phyloP scores from a whole-genome alignment of 2,113 vertebrate genomes.

The Boulengeromyrus knoepffleri region DNA sequence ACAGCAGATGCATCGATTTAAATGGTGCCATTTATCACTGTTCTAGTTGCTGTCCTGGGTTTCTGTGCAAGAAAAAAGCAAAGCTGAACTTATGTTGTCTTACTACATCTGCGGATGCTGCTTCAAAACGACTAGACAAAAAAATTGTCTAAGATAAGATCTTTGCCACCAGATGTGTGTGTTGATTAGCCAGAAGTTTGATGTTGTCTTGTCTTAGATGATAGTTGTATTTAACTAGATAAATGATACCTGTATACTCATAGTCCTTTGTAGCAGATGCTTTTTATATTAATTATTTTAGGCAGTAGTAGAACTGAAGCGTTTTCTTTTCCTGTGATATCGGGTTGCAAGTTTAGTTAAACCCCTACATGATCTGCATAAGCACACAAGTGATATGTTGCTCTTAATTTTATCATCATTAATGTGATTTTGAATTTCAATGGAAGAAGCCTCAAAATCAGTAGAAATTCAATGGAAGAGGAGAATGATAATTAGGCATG shows the following conservation, averaged over 20 bases:
- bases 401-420: not conserved
- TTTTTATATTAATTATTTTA: not conserved
- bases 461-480: not conserved
- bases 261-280: not conserved
- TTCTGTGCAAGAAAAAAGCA: not conserved
- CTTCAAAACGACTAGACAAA: not conserved
- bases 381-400: not conserved
- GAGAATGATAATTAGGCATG: not conserved
- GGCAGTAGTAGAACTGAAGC: not conserved
- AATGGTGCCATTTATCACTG: not conserved
- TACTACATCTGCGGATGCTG: not conserved
- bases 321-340: not conserved
- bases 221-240: not conserved
- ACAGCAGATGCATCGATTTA: not conserved
- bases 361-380: not conserved
- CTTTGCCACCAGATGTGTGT: not conserved
- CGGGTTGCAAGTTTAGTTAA: not conserved
- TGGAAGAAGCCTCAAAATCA: too few relatives aligned
- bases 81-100: not conserved
- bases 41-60: not conserved
- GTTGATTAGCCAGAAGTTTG: not conserved
- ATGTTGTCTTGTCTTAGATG: not conserved
- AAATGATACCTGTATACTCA: not conserved
- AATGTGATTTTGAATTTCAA: too few relatives aligned
- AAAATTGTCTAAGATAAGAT: not conserved